phyloP scores from a whole-genome alignment of 2,113 vertebrate species.

The Agapornis roseicollis region DNA sequence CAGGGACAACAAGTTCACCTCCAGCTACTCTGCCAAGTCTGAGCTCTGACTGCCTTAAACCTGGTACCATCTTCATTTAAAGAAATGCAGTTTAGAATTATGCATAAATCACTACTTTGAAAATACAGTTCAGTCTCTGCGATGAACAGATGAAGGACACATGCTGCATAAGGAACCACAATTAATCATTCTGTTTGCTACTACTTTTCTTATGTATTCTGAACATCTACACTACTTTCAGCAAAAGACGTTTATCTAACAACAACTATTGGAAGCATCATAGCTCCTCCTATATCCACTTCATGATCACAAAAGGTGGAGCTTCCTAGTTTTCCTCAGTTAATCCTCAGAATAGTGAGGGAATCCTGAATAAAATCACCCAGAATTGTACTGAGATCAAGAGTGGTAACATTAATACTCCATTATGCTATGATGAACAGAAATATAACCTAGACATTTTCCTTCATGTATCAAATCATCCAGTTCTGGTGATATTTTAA shows the following conservation, averaged over 20 bases:
- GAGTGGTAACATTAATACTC: background rate
- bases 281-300: background rate
- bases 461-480: background rate
- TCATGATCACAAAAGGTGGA: background rate
- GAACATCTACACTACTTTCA: background rate
- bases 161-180: background rate
- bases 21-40: background rate
- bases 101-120: background rate
- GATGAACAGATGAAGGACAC: background rate
- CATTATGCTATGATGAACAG: background rate
- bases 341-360: background rate
- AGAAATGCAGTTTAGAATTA: background rate
- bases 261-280: background rate
- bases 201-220: background rate
- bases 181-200: background rate
- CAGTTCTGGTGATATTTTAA: background rate
- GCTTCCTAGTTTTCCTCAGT: background rate
- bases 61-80: background rate
- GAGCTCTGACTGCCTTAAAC: background rate
- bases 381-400: background rate
- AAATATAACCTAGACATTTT: background rate
- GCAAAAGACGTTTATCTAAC: background rate
- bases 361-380: background rate
- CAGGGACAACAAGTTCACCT: background rate
- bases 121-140: background rate